Evolutionary conservation across 2,888 invertebrate genomes (phyloP).

Genomic region (Mactromeris polynyma): DNA sequence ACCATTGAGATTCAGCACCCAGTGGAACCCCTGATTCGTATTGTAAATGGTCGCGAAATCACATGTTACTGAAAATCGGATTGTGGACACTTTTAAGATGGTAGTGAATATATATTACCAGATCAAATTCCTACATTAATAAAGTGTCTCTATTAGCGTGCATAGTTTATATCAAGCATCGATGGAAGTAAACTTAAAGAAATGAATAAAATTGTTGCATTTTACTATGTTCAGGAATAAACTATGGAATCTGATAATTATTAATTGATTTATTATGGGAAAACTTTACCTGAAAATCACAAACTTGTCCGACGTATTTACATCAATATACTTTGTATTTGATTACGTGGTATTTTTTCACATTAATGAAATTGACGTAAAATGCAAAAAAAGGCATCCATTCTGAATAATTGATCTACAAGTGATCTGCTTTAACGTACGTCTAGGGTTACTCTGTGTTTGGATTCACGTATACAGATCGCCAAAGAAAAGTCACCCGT

Average conservation of each 20-base stretch:
- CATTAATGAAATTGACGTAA: no score
- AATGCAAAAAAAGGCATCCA: background rate
- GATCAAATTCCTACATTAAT: no score
- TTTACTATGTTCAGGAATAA: background rate
- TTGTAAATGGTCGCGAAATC: no score
- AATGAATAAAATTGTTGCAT: background rate
- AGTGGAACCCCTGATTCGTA: no score
- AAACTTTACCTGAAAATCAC: background rate
- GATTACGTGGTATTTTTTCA: no score
- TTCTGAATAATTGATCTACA: background rate
- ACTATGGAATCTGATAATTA: background rate
- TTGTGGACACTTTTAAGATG: no score
- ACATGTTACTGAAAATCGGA: no score
- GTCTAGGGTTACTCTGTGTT: no score
- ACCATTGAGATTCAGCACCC: no score
- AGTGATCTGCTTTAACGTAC: background rate
- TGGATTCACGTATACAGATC: background rate
- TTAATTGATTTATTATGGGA: background rate
- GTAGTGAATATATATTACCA: no score
- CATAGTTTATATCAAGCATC: no score
- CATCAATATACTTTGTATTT: background rate
- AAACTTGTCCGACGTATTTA: background rate
- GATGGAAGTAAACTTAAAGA: background rate
- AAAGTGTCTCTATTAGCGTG: no score
- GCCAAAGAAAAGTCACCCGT: background rate